Percentiles rank a stretch among this genome's conserved stretches.
Evolutionary conservation across 1,140 invertebrate species (phyloP).

Genomic region (Drosophila bocki): DNA sequence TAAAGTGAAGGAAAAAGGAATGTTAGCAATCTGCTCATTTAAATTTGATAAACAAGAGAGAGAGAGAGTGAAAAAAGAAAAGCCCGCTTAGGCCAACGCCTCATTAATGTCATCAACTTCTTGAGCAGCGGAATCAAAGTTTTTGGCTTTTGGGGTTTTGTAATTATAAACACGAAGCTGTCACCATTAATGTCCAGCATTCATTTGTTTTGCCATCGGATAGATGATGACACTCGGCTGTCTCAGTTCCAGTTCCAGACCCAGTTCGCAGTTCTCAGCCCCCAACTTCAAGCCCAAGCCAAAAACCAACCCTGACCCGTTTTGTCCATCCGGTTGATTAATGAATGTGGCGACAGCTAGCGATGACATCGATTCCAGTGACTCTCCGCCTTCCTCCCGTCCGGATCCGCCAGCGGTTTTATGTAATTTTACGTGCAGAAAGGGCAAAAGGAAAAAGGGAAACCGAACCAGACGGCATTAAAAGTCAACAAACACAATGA

Average conservation of each 20-base stretch:
- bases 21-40: not conserved
- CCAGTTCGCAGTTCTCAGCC: not conserved
- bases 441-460: constrained; percentile 26
- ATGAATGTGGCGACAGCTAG: constrained; percentile 57
- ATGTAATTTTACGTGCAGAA: constrained; percentile 40
- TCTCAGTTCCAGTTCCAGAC: not conserved
- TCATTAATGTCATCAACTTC: constrained; percentile 55
- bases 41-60: not conserved
- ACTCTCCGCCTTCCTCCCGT: not conserved
- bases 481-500: constrained; percentile 55
- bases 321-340: constrained; percentile 44
- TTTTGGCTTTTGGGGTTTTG: constrained; percentile 57
- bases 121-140: constrained; percentile 46
- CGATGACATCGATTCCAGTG: constrained; percentile 55
- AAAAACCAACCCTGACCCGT: constrained; percentile 6
- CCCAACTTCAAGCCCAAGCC: not conserved
- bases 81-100: not conserved
- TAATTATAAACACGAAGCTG: constrained; percentile 63
- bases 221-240: constrained; percentile 42
- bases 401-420: constrained; percentile 39
- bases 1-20: not conserved
- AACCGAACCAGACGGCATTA: constrained; percentile 51
- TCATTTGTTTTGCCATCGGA: constrained; percentile 50
- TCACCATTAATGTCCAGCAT: constrained; percentile 60
- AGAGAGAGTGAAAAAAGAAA: not conserved